phyloP scores from a whole-genome alignment of 2,797 vertebrate genomes.

The Siniperca scherzeri region DNA sequence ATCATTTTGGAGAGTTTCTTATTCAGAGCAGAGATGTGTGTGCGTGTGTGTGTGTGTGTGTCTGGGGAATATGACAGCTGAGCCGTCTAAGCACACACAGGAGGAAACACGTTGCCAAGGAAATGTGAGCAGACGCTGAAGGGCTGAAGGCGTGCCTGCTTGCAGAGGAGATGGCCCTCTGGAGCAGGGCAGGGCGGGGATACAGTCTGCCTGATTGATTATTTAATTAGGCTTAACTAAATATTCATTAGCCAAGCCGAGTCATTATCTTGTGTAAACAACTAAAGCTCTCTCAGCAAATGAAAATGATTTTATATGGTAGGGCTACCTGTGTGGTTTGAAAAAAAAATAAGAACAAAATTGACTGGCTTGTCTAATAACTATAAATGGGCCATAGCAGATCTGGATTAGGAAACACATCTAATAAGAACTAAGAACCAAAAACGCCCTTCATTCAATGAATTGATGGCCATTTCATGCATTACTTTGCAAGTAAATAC shows the following conservation, averaged over 20 bases:
- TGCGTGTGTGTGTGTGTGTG: neutral
- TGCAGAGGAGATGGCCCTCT: slow-evolving; percentile 40
- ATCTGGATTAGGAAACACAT: slow-evolving; percentile 23
- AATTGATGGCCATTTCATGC: slow-evolving; percentile 10
- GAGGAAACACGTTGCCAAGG: slow-evolving; percentile 59
- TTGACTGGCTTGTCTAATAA: slow-evolving; percentile 31
- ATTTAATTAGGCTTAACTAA: slow-evolving; percentile 78
- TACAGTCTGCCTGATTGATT: slow-evolving; percentile 73
- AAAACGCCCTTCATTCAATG: neutral
- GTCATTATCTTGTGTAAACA: slow-evolving; percentile 67
- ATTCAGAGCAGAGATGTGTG: slow-evolving; percentile 27
- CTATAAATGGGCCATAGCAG: slow-evolving; percentile 33
- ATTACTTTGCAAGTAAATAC: slow-evolving; percentile 36
- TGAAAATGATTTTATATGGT: slow-evolving; percentile 48
- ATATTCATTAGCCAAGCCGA: slow-evolving; percentile 71
- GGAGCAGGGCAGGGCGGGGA: slow-evolving; percentile 60
- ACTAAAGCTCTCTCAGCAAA: slow-evolving; percentile 41
- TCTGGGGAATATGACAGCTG: slow-evolving; percentile 51
- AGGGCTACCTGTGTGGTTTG: slow-evolving; percentile 35
- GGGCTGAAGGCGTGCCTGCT: slow-evolving; percentile 58
- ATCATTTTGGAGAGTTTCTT: slow-evolving; percentile 44
- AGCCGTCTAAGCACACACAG: slow-evolving; percentile 29
- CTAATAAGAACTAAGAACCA: slow-evolving; percentile 26
- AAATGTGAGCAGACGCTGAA: slow-evolving; percentile 65
- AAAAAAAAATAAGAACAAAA: slow-evolving; percentile 5